Percentiles rank a stretch among this genome's conserved stretches.
Evolutionary conservation across 1,140 invertebrate species (phyloP).

Genomic region (Pseudomyrmex concolor): DNA sequence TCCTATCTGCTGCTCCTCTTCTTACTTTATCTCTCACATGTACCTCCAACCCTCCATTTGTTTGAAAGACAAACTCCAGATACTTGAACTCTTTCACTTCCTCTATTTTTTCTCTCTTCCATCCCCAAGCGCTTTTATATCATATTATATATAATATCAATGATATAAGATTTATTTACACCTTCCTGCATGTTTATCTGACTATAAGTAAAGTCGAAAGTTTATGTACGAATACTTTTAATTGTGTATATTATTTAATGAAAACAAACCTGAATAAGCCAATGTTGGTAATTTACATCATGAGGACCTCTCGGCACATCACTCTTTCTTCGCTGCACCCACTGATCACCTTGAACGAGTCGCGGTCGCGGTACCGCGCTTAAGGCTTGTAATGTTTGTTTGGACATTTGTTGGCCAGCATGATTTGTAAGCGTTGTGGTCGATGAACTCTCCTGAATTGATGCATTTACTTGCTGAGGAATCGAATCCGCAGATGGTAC

Average conservation of each 20-base stretch:
- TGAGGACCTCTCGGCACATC: conserved; percentile 85
- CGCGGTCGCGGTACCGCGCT: conserved; percentile 91
- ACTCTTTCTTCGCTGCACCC: conserved; percentile 89
- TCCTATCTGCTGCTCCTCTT: no score
- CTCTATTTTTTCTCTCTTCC: no score
- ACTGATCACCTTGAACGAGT: conserved; percentile 89
- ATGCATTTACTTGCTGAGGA: conserved; percentile 82
- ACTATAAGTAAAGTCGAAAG: no score
- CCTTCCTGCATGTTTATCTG: no score
- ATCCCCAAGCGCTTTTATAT: no score
- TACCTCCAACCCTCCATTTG: no score
- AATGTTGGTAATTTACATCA: conserved; percentile 93
- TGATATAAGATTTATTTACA: no score
- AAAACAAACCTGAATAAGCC: conserved; percentile 91
- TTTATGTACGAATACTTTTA: not conserved
- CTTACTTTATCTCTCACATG: no score
- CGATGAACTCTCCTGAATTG: conserved; percentile 85
- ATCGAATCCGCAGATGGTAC: conserved; percentile 87
- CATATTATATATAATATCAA: no score
- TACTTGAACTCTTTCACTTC: no score
- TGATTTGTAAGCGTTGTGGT: conserved; percentile 78
- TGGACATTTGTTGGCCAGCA: conserved; percentile 88
- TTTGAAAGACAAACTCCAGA: no score
- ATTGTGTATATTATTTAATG: not conserved
- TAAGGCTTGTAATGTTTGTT: conserved; percentile 91